Evolutionary conservation across 2,888 invertebrate genomes (phyloP), one percentile per base, ranked within the genome.

Genomic region (Autographa pulchrina): DNA sequence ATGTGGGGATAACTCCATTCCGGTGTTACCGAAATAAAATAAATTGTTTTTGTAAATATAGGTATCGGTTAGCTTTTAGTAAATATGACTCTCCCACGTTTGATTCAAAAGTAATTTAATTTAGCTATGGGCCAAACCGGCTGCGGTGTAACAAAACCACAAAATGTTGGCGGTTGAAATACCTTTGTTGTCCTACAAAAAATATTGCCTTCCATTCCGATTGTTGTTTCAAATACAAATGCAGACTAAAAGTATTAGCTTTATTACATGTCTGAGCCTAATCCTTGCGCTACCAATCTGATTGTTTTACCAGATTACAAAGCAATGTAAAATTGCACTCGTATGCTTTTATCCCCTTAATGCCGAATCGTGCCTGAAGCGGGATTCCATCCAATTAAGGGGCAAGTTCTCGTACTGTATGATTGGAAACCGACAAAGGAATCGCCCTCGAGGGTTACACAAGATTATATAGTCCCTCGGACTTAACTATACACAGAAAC

Each of bases 301-400:
- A 83, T 85, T 83, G 81, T 85, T 81, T 76, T 78, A 75, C 77
- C 77, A 83, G 86, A 86, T 87, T 87, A 86, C 85, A 84, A 85
- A 79, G 82, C 82, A 84, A 85, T 84, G 86, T 88, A 88, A 88
- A 88, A 89, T 88, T 83, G 83, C 83, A 85, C 73, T 84, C 84
- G 82, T 78, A 81, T 81, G 84, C 83, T 82, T 80, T 81, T 81
- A 83, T 83, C 84, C 83, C 83, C 82, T 86, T 85, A 83, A 84
- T 79, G 81, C 82, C 79, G 82, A 79, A 81, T 84, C 76, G 81
- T 85, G 91, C 93, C 92, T 78, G 86, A 80, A 88, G 93, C 92
- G 83, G 88, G 89, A 88, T 90, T 91, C 90, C 86, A 89, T 92
- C 90, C 92, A 93, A 93, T 93, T 93, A 94, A 91, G 92, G 92